Conservation (phyloP, 1,140 invertebrate genomes). For the Gryon sp. region DNA sequence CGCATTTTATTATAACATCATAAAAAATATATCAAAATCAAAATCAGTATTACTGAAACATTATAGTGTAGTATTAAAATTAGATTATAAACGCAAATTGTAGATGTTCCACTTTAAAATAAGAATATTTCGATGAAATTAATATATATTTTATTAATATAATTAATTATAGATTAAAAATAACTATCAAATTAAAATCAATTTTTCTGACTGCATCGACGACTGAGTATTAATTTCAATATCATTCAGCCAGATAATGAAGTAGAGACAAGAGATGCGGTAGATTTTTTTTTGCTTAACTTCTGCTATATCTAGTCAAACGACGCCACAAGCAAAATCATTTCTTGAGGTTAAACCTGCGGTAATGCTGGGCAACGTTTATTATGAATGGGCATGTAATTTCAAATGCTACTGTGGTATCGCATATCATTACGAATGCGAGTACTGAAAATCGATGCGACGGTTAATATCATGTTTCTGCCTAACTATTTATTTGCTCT, state of each 20-base stretch:
- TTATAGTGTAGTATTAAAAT: too few relatives aligned
- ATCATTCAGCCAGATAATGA: constrained; percentile 55
- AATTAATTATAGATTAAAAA: too few relatives aligned
- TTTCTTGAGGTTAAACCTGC: constrained; percentile 61
- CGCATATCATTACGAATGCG: constrained; percentile 42
- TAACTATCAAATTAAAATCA: too few relatives aligned
- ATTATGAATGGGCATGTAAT: constrained; percentile 60
- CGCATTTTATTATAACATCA: too few relatives aligned
- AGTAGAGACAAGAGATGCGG: constrained; percentile 31
- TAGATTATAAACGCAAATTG: too few relatives aligned
- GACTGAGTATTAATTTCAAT: constrained; percentile 46
- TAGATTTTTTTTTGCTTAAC: constrained; percentile 10
- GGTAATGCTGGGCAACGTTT: constrained; percentile 47
- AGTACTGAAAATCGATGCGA: constrained; percentile 41
- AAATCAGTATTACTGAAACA: too few relatives aligned
- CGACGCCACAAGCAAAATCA: constrained; percentile 48
- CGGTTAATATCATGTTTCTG: not conserved
- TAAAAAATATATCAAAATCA: too few relatives aligned
- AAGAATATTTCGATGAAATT: not conserved
- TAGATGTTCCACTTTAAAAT: too few relatives aligned
- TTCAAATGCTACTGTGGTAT: constrained; percentile 52
- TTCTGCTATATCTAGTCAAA: constrained; percentile 35
- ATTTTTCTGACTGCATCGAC: too few relatives aligned
- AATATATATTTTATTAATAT: too few relatives aligned
- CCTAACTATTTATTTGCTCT: not conserved